Evolutionary conservation across 2,888 invertebrate species (phyloP).

Genomic region (Loripinus fragilis): DNA sequence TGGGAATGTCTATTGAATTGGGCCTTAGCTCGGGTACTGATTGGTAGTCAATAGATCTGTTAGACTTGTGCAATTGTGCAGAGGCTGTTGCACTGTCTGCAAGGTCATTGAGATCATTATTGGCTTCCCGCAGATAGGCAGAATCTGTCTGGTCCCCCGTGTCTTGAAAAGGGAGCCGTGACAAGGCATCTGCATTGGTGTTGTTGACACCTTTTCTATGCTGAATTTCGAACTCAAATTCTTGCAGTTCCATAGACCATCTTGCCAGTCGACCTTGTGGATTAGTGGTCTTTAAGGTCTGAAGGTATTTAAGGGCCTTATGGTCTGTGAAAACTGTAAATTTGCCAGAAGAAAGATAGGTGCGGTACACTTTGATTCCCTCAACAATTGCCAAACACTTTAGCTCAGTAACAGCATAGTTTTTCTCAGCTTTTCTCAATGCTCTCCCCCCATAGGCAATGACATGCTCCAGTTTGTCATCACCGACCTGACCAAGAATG

Average conservation of each 20-base stretch:
- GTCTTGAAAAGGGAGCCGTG: background rate
- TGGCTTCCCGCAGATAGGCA: no score
- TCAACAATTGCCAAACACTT: no score
- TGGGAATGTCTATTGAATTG: background rate
- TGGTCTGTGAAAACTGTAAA: no score
- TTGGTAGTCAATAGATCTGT: background rate
- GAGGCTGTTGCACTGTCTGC: no score
- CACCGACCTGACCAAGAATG: constrained; percentile 53
- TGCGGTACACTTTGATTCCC: constrained; percentile 8
- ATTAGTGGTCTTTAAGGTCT: constrained; percentile 32
- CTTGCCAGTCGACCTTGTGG: constrained; percentile 33
- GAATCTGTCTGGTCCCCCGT: background rate
- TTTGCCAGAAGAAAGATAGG: constrained; percentile 1
- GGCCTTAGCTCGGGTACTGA: background rate
- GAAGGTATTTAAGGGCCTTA: constrained; percentile 12
- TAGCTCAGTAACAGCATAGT: constrained; percentile 20
- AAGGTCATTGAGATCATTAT: no score
- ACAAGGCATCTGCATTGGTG: background rate
- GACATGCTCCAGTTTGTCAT: constrained; percentile 44
- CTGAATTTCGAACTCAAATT: constrained; percentile 34
- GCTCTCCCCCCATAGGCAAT: constrained; percentile 51
- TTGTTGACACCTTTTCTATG: constrained; percentile 29
- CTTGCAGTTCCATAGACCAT: constrained; percentile 48
- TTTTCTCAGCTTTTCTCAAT: constrained; percentile 83
- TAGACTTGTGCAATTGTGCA: background rate